phyloP scores from a whole-genome alignment of 2,797 vertebrate species.

The Craterocephalus amniculus region DNA sequence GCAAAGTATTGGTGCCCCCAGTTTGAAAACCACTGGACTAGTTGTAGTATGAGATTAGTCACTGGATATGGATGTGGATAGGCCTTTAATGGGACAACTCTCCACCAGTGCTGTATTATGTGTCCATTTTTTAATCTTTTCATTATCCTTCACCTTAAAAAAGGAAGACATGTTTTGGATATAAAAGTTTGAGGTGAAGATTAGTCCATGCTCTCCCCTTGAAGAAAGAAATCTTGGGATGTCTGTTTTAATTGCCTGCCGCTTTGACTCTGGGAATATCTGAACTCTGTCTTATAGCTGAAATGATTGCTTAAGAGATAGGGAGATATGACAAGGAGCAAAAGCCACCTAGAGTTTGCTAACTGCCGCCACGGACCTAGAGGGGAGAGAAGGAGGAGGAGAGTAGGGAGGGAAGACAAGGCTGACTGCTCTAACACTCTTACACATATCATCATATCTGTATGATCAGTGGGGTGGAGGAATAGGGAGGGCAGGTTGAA shows the following conservation, averaged over 20 bases:
- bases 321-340: slow-evolving; percentile 65
- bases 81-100: slow-evolving; percentile 46
- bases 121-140: slow-evolving; percentile 71
- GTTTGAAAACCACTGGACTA: background rate
- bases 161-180: slow-evolving; percentile 61
- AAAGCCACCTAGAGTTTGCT: slow-evolving; percentile 78
- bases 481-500: slow-evolving; percentile 76
- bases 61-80: slow-evolving; percentile 37
- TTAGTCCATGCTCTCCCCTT: slow-evolving; percentile 38
- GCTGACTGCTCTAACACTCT: slow-evolving; percentile 81
- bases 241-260: slow-evolving; percentile 58
- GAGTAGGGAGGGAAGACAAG: slow-evolving; percentile 73
- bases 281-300: slow-evolving; percentile 55
- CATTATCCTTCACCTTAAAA: slow-evolving; percentile 73
- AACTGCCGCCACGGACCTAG: slow-evolving; percentile 75
- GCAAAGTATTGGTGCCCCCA: no score
- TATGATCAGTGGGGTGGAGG: slow-evolving; percentile 82
- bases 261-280: slow-evolving; percentile 67
- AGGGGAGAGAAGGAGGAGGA: slow-evolving; percentile 61
- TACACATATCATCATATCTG: slow-evolving; percentile 85
- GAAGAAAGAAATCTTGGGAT: slow-evolving; percentile 57
- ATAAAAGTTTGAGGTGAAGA: slow-evolving; percentile 60
- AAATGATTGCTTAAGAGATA: slow-evolving; percentile 62
- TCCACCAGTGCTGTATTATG: slow-evolving; percentile 48
- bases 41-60: slow-evolving; percentile 46